Conservation (phyloP, 2,888 invertebrate genomes). For the Steinernema scapterisci region DNA sequence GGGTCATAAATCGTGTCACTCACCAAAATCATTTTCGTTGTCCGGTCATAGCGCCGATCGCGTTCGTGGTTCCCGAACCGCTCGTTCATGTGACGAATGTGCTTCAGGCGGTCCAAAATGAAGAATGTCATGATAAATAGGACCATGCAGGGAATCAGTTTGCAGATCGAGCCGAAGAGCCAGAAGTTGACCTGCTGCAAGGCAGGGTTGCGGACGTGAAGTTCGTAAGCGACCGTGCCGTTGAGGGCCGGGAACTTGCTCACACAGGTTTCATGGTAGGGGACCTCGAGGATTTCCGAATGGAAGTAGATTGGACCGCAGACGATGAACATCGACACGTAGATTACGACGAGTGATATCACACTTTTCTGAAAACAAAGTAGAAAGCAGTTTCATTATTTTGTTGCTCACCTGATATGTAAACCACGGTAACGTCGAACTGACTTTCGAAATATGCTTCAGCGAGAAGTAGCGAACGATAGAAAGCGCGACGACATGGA, state of each 20-base stretch:
- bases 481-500: constrained; percentile 63
- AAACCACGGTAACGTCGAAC: constrained; percentile 59
- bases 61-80: constrained; percentile 55
- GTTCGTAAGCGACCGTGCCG: constrained; percentile 49
- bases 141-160: constrained; percentile 46
- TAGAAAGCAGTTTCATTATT: neutral
- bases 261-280: constrained; percentile 53
- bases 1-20: constrained; percentile 28
- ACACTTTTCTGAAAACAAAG: constrained; percentile 50
- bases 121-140: constrained; percentile 60
- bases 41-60: constrained; percentile 59
- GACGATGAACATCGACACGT: constrained; percentile 52
- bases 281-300: constrained; percentile 48
- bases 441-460: constrained; percentile 48
- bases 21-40: constrained; percentile 61
- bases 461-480: constrained; percentile 60
- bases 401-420: constrained; percentile 55
- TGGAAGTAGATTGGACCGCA: constrained; percentile 61
- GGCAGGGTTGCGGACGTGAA: constrained; percentile 47
- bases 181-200: constrained; percentile 58
- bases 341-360: constrained; percentile 51
- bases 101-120: constrained; percentile 55
- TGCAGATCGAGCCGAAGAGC: constrained; percentile 49
- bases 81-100: constrained; percentile 52
- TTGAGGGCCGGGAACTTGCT: constrained; percentile 46